phyloP scores from a whole-genome alignment of 2,113 vertebrate genomes.

The Cricetomys ansorgei region DNA sequence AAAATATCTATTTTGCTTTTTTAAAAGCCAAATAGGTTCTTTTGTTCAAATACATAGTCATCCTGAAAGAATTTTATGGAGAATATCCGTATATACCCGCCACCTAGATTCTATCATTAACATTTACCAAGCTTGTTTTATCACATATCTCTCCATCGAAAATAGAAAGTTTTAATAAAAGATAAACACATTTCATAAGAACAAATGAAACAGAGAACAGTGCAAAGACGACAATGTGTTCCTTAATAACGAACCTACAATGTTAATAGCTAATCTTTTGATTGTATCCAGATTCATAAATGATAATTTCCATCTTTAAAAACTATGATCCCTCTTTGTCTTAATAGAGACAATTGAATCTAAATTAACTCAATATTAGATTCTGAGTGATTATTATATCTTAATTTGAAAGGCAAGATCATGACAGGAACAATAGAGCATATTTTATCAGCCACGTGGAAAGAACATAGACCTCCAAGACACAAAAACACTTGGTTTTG shows the following conservation, averaged over 20 bases:
- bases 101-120: neutral
- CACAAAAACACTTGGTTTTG: constrained; percentile 58
- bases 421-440: constrained; percentile 68
- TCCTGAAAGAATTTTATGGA: constrained; percentile 13
- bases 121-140: neutral
- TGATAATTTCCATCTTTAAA: constrained; percentile 77
- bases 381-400: constrained; percentile 78
- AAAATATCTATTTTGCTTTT: constrained; percentile 55
- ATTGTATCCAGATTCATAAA: constrained; percentile 76
- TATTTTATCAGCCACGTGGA: constrained; percentile 46
- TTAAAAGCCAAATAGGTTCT: constrained; percentile 33
- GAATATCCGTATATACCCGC: neutral
- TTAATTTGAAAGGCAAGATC: constrained; percentile 80
- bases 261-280: constrained; percentile 74
- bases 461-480: constrained; percentile 49
- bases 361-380: constrained; percentile 84
- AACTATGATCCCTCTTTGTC: constrained; percentile 83
- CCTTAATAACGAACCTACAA: constrained; percentile 77
- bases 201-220: constrained; percentile 76
- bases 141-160: neutral
- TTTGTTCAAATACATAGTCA: constrained; percentile 61
- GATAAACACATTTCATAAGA: constrained; percentile 68
- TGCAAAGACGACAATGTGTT: constrained; percentile 76
- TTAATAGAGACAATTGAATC: constrained; percentile 81
- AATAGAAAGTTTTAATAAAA: constrained; percentile 67